These are phyloP conservation scores for Lepidurus packardi DNA, from an alignment of 1,140 invertebrate species.

Conservation along the genomic window DNA sequence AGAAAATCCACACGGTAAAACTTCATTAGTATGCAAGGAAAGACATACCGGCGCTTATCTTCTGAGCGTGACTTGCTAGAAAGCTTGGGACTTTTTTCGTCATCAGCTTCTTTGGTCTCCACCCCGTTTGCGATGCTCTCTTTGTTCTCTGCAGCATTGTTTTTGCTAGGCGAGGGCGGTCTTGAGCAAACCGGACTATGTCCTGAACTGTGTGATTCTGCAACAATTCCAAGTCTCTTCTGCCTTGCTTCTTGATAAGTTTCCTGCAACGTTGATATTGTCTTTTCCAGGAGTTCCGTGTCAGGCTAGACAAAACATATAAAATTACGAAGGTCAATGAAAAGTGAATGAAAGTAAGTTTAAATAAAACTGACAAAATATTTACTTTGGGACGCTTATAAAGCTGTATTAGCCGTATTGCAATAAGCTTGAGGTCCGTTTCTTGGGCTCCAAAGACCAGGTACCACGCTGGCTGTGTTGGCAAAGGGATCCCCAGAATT, in stretches of 20 bases:
- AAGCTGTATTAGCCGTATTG: conserved; percentile 70
- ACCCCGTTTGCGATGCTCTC: neutral
- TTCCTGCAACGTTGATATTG: conserved; percentile 65
- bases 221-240: conserved; percentile 45
- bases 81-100: neutral
- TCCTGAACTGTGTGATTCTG: conserved; percentile 40
- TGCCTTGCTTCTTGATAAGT: conserved; percentile 66
- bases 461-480: conserved; percentile 84
- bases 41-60: neutral
- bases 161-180: neutral
- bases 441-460: conserved; percentile 75
- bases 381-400: conserved; percentile 73
- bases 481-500: conserved; percentile 74
- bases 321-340: conserved; percentile 15
- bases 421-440: conserved; percentile 76
- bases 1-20: neutral
- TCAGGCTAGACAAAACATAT: conserved; percentile 53
- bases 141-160: neutral
- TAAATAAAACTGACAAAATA: neutral
- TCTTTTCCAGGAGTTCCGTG: conserved; percentile 65
- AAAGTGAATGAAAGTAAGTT: neutral
- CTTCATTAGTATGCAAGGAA: neutral
- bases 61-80: neutral
- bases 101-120: neutral
- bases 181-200: conserved; percentile 9